Evolutionary conservation across 2,113 vertebrate species (phyloP).

Genomic region (Camelus dromedarius): DNA sequence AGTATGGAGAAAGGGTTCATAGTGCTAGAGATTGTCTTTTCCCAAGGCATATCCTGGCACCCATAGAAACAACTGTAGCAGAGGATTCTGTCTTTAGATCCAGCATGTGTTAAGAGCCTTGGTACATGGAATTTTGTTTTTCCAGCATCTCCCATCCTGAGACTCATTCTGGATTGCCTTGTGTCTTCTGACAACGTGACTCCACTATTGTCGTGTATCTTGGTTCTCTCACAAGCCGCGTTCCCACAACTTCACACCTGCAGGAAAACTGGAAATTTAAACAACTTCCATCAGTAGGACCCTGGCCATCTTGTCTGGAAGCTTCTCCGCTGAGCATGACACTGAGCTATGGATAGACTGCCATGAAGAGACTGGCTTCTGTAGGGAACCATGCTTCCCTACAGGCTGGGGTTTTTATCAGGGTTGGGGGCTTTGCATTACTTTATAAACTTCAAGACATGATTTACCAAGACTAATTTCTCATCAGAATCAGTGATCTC

Average conservation of each 20-base stretch:
- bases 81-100: not conserved
- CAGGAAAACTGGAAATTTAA: not conserved
- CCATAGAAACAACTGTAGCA: not conserved
- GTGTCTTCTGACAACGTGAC: not conserved
- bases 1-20: not conserved
- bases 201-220: too few relatives aligned
- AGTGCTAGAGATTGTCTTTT: not conserved
- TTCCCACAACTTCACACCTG: not conserved
- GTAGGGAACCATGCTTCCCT: accelerated
- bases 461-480: not conserved
- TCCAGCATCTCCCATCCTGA: not conserved
- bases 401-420: not conserved
- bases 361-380: not conserved
- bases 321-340: not conserved
- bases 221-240: not conserved
- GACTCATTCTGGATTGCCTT: not conserved
- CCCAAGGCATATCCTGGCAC: not conserved
- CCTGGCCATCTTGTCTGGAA: not conserved
- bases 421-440: not conserved
- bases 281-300: not conserved
- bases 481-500: not conserved
- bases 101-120: not conserved
- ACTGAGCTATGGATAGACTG: not conserved
- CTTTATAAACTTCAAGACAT: not conserved
- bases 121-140: not conserved